A percentile compares a stretch with the other conserved stretches of the same genome.
These are phyloP conservation scores for Tachina lurida DNA, from an alignment of 2,888 invertebrate genomes.

Conservation along the genomic window DNA sequence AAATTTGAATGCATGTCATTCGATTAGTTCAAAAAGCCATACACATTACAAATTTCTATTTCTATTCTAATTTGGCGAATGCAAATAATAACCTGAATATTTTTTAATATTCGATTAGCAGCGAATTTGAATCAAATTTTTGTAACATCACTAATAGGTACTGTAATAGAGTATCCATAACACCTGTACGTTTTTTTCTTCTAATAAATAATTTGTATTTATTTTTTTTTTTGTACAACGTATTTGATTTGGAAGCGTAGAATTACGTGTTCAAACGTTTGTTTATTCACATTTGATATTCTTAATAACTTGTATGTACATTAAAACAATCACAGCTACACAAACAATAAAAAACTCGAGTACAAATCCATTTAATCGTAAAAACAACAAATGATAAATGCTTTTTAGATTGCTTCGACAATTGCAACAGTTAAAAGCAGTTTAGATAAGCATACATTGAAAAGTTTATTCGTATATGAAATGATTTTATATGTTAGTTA, in stretches of 20 bases:
- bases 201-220: not conserved
- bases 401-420: constrained; percentile 62
- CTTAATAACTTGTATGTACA: constrained; percentile 25
- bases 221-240: not conserved
- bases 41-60: no score
- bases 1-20: no score
- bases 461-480: not conserved
- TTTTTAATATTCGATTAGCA: no score
- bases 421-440: constrained; percentile 63
- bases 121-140: no score
- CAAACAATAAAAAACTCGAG: not conserved
- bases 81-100: no score
- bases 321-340: not conserved
- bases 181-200: constrained; percentile 6
- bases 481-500: no score
- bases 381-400: constrained; percentile 66
- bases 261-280: constrained; percentile 12
- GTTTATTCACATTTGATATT: constrained; percentile 38
- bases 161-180: not conserved
- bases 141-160: not conserved
- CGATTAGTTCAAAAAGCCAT: no score
- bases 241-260: constrained; percentile 22
- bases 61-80: no score
- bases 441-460: constrained; percentile 46
- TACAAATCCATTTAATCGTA: constrained; percentile 43